Base-by-base conservation (phyloP, 2,888 invertebrate genomes). In the Callimorpha dominula region DNA sequence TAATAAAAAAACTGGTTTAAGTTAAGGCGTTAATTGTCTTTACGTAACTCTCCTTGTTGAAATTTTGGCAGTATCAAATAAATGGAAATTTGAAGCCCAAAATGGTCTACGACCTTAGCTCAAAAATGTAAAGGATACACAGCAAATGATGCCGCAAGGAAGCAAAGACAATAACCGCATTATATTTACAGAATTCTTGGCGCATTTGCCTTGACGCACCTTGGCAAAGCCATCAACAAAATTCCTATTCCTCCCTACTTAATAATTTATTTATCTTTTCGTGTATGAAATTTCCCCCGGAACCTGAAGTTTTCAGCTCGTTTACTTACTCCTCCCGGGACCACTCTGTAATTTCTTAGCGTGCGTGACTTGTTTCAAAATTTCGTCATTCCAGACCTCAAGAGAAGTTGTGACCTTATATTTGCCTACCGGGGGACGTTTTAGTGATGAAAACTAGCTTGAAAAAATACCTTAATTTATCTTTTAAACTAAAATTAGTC, bases 231-330 rank as follows among this genome's bases (percentile, higher is more conserved):
- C 73, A 72, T 77, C 73, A 74, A 70, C 73, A 74, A 73, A 78
- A 77, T 70, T 72, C 71, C 64, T 49, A 52, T 78, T 80, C 74
- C 74, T 67, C 65, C 43, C 46, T 72, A 64, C 79, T 77, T 78
- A 78, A 83, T 84, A 82, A 83, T 81, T 84, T 84, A 81, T 85
- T 83, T 80, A 85, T 78, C 71, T 73, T 77, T 77, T 83, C 77
- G 74, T 77, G 78, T 80, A 83, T 78, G 78, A 79, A 83, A 76
- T 81, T 79, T 81, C 69, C 73, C 52, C 57, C 52, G 74, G 70
- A 76, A 75, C 76, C 72, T 78, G 75, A 82, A 82, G 77, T 81
- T 83, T 80, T 74, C 80, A 77, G 79, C 73, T 85, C 78, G 79
- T 79, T 81, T 76, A 78, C 78, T 79, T 77, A 78, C 68, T 74